Conservation (phyloP, 2,888 invertebrate species). For the Tigriopus californicus region DNA sequence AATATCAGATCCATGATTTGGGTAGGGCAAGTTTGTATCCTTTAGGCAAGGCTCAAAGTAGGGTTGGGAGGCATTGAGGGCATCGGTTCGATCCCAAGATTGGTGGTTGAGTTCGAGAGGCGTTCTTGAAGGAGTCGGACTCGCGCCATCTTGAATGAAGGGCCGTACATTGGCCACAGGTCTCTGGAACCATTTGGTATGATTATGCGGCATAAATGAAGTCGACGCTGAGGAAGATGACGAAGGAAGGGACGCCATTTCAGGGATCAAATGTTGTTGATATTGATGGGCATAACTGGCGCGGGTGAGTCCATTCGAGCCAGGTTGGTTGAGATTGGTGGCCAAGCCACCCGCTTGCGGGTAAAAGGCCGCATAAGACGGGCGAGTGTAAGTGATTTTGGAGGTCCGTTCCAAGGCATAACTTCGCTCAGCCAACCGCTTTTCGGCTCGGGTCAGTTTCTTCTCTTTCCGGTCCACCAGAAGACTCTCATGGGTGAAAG, state of each 20-base stretch:
- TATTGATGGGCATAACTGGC: not conserved
- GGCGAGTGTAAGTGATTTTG: conserved; percentile 26
- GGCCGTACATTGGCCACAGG: conserved; percentile 49
- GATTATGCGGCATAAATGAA: too few relatives aligned
- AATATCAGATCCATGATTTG: conserved; percentile 18
- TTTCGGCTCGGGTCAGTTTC: conserved; percentile 79
- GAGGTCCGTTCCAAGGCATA: conserved; percentile 80
- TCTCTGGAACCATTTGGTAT: conserved; percentile 19
- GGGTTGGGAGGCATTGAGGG: not conserved
- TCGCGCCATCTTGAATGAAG: conserved; percentile 44
- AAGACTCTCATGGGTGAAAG: conserved; percentile 87
- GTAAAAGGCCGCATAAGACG: conserved; percentile 26
- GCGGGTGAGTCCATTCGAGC: not conserved
- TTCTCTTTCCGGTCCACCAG: conserved; percentile 85
- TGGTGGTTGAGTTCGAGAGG: not conserved
- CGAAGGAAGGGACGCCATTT: not conserved
- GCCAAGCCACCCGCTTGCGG: conserved; percentile 20
- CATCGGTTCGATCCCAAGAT: not conserved
- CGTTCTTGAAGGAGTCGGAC: not conserved
- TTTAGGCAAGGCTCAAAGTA: not conserved
- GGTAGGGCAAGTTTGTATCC: not conserved
- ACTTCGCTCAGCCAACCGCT: conserved; percentile 71
- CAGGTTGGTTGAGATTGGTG: not conserved
- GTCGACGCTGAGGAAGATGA: too few relatives aligned
- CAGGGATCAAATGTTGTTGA: not conserved